Percentiles rank a stretch among this genome's conserved stretches.
Evolutionary conservation across 2,113 vertebrate species (phyloP).

Genomic region (Ammospiza caudacuta): DNA sequence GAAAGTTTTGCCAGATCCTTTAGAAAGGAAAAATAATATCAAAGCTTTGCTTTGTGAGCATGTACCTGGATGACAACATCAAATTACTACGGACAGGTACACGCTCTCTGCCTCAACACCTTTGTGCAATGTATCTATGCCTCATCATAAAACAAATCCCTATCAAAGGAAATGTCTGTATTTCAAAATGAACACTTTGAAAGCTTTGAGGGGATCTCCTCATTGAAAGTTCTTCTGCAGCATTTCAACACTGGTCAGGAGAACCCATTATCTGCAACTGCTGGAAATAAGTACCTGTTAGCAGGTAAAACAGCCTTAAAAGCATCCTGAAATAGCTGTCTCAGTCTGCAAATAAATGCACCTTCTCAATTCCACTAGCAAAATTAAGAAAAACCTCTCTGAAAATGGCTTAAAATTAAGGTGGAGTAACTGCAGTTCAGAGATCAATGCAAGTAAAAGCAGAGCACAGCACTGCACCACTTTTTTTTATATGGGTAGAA

Average conservation of each 20-base stretch:
- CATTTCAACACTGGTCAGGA: not conserved
- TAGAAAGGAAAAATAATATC: not conserved
- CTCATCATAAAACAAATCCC: slow-evolving; percentile 1
- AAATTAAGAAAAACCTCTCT: not conserved
- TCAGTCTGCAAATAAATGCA: not conserved
- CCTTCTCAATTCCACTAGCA: not conserved
- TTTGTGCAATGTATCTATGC: not conserved
- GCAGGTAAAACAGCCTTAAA: not conserved
- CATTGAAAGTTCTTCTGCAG: not conserved
- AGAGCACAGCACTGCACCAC: not conserved
- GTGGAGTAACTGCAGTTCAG: not conserved
- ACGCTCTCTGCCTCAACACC: not conserved
- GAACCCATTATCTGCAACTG: not conserved
- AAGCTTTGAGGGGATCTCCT: not conserved
- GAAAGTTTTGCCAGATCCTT: not conserved
- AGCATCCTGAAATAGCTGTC: not conserved
- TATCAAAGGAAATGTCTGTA: not conserved
- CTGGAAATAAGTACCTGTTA: not conserved
- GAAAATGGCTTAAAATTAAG: not conserved
- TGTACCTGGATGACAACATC: not conserved
- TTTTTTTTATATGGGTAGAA: not conserved
- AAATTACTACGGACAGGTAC: not conserved
- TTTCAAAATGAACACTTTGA: not conserved
- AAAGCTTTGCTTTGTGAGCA: not conserved
- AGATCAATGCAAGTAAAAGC: not conserved